A percentile compares a stretch with the other conserved stretches of the same genome.
Evolutionary conservation across 2,113 vertebrate species (phyloP).

Genomic region (Fulmarus glacialis): DNA sequence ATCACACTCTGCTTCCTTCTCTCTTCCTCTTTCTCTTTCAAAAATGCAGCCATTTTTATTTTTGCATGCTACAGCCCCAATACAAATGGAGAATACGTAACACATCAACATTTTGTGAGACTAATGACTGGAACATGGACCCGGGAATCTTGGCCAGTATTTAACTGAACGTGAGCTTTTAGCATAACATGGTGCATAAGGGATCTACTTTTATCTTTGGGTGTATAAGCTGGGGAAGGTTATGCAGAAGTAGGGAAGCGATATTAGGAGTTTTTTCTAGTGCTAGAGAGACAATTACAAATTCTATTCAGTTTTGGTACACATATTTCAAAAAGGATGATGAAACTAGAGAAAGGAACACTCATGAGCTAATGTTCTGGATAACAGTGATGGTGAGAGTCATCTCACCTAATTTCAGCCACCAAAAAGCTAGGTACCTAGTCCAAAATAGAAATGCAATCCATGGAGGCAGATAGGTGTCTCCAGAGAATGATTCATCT

Average conservation of each 20-base stretch:
- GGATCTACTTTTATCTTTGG: neutral
- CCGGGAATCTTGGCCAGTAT: neutral
- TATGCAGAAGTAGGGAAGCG: neutral
- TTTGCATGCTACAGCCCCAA: neutral
- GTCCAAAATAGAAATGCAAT: slow-evolving; percentile 1
- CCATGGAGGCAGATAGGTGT: neutral
- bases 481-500: slow-evolving; percentile 18
- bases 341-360: neutral
- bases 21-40: neutral
- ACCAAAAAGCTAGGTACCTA: neutral
- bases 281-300: neutral
- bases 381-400: neutral
- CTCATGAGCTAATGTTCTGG: neutral
- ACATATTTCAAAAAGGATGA: neutral
- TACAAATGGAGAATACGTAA: neutral
- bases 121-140: neutral
- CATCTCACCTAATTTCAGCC: neutral
- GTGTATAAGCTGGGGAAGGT: neutral
- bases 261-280: neutral
- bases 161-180: neutral
- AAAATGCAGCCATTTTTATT: neutral
- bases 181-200: neutral
- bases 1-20: neutral
- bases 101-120: neutral
- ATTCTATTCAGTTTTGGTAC: neutral